phyloP scores from a whole-genome alignment of 2,797 vertebrate genomes.

The Epinephelus malabaricus region DNA sequence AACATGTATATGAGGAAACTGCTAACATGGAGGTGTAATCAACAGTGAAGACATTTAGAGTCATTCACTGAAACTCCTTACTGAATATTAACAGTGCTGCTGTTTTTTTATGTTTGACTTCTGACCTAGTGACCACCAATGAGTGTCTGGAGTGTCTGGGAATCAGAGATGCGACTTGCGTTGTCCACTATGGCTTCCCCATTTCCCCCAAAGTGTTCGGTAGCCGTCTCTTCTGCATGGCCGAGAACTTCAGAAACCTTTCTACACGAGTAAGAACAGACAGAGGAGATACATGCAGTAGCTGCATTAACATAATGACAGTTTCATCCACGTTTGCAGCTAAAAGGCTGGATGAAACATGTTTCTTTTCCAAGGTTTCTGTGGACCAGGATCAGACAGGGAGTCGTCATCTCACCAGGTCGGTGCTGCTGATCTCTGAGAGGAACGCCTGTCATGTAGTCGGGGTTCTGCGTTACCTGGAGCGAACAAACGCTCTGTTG shows the following conservation, averaged over 20 bases:
- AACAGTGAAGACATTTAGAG: neutral
- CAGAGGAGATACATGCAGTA: rapidly evolving
- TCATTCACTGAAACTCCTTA: neutral
- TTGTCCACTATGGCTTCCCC: constrained; percentile 93
- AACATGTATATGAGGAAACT: neutral
- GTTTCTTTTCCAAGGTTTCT: neutral
- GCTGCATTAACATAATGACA: neutral
- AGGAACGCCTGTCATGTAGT: constrained; percentile 75
- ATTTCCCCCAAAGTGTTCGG: constrained; percentile 86
- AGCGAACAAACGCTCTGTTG: constrained; percentile 65
- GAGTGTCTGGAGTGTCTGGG: constrained; percentile 85
- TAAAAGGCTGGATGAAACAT: neutral
- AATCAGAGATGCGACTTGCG: constrained; percentile 91
- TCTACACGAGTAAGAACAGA: constrained; percentile 79
- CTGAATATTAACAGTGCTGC: neutral
- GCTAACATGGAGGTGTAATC: too few species aligned
- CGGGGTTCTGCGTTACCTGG: constrained; percentile 81
- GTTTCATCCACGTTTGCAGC: neutral
- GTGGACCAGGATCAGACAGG: neutral
- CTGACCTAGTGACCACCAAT: constrained; percentile 88
- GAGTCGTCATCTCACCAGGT: constrained; percentile 45
- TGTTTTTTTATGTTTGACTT: neutral
- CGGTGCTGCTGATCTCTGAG: constrained; percentile 85
- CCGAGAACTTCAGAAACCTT: constrained; percentile 86
- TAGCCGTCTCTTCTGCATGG: constrained; percentile 88